phyloP scores from a whole-genome alignment of 2,888 invertebrate genomes.

The Druceiella hillmani region DNA sequence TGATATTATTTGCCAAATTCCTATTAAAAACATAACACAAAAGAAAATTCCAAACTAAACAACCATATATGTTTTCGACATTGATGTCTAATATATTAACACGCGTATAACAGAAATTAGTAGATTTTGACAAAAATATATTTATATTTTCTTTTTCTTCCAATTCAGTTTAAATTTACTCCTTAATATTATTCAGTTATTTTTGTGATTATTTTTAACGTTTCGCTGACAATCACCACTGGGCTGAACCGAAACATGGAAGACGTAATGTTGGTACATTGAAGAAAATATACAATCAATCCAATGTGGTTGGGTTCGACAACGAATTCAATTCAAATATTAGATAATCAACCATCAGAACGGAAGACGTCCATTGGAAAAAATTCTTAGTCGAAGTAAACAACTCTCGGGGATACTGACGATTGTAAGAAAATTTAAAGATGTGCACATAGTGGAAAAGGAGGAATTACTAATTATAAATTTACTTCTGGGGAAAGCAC shows the following conservation, averaged over 20 bases:
- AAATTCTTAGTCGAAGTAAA: constrained; percentile 11
- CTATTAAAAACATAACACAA: too few species aligned
- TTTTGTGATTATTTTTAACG: too few species aligned
- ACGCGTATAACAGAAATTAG: too few species aligned
- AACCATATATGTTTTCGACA: too few species aligned
- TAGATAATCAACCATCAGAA: constrained; percentile 11
- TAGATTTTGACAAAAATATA: too few species aligned
- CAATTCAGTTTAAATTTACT: too few species aligned
- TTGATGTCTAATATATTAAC: too few species aligned
- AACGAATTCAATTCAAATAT: constrained; percentile 10
- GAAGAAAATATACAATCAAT: constrained; percentile 4
- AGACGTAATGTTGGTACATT: constrained; percentile 16
- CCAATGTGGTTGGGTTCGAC: too few species aligned
- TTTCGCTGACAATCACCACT: constrained; percentile 49
- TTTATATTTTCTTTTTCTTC: too few species aligned
- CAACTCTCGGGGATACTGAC: constrained; percentile 17
- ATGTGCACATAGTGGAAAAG: constrained; percentile 44
- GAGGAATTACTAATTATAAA: constrained; percentile 46
- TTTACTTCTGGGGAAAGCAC: constrained; percentile 54
- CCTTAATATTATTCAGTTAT: too few species aligned
- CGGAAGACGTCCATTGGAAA: constrained; percentile 7
- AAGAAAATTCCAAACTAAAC: too few species aligned
- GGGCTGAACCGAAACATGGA: constrained; percentile 30
- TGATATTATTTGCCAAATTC: too few species aligned
- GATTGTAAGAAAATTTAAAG: constrained; percentile 48